Evolutionary conservation across 2,888 invertebrate species (phyloP).

Genomic region (Phyllotreta striolata): DNA sequence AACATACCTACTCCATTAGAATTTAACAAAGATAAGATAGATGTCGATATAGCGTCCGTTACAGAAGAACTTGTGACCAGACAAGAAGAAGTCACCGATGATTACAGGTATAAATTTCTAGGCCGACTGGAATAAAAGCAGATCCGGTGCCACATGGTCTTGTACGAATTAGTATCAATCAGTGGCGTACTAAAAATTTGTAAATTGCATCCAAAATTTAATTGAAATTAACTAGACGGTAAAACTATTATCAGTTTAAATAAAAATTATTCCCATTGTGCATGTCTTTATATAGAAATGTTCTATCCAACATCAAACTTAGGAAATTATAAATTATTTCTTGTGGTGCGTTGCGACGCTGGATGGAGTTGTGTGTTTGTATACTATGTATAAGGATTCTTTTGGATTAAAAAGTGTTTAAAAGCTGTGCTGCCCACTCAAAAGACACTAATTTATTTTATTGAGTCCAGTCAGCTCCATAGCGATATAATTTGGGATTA

Average conservation of each 20-base stretch:
- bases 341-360: conserved; percentile 24
- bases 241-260: not conserved
- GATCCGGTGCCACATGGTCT: conserved; percentile 59
- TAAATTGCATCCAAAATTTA: not conserved
- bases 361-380: conserved; percentile 45
- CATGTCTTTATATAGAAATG: too few relatives aligned
- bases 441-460: conserved; percentile 46
- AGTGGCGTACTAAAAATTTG: conserved; percentile 8
- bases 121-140: conserved; percentile 55
- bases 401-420: conserved; percentile 62
- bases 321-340: too few relatives aligned
- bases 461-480: conserved; percentile 29
- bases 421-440: conserved; percentile 58
- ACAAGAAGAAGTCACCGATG: conserved; percentile 24
- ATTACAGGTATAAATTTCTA: conserved; percentile 29
- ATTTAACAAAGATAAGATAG: conserved; percentile 61
- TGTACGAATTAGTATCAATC: conserved; percentile 62
- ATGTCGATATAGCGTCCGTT: conserved; percentile 59
- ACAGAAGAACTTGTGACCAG: conserved; percentile 26
- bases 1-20: conserved; percentile 61
- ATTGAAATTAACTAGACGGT: not conserved
- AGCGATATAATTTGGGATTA: conserved; percentile 33
- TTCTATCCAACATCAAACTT: too few relatives aligned
- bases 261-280: too few relatives aligned
- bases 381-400: conserved; percentile 59